These are phyloP conservation scores for Microchirus variegatus DNA, from an alignment of 2,797 vertebrate species.

Conservation along the genomic window DNA sequence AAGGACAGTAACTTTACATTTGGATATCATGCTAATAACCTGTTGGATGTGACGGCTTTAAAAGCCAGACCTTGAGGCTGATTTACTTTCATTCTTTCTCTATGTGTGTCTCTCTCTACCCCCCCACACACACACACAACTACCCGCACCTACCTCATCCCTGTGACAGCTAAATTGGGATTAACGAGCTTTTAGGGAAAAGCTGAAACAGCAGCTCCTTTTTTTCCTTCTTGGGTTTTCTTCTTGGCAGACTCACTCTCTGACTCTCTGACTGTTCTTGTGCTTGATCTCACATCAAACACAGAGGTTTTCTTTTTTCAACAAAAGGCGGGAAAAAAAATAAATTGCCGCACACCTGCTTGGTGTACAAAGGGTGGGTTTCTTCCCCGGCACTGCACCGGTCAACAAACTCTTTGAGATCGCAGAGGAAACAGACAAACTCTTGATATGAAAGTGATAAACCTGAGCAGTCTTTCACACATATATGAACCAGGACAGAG, in stretches of 20 bases:
- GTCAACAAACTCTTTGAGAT: slow-evolving; percentile 35
- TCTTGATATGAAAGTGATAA: slow-evolving; percentile 5
- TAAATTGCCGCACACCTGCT: slow-evolving; percentile 46
- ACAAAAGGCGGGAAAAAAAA: background rate
- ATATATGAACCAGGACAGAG: slow-evolving; percentile 3
- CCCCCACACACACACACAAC: slow-evolving; percentile 3
- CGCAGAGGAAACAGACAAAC: slow-evolving; percentile 13
- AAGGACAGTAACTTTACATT: slow-evolving; percentile 59
- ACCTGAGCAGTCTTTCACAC: background rate
- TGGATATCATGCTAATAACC: slow-evolving; percentile 64
- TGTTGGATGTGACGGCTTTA: slow-evolving; percentile 53
- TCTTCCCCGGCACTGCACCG: slow-evolving; percentile 17
- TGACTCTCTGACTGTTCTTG: slow-evolving; percentile 49
- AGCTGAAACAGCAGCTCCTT: slow-evolving; percentile 55
- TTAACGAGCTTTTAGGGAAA: slow-evolving; percentile 72
- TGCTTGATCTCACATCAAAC: slow-evolving; percentile 71
- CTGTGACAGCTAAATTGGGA: slow-evolving; percentile 72
- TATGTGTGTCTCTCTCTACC: slow-evolving; percentile 5
- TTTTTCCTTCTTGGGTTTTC: slow-evolving; percentile 56
- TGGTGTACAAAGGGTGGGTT: slow-evolving; percentile 27
- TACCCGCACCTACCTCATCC: slow-evolving; percentile 53
- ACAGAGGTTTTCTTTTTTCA: slow-evolving; percentile 40
- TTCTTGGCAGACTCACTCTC: slow-evolving; percentile 38
- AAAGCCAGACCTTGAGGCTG: slow-evolving; percentile 21
- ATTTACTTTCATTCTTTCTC: slow-evolving; percentile 32